Evolutionary conservation across 2,888 invertebrate genomes (phyloP), one percentile per base, ranked within the genome.

Genomic region (Brenthis hecate): DNA sequence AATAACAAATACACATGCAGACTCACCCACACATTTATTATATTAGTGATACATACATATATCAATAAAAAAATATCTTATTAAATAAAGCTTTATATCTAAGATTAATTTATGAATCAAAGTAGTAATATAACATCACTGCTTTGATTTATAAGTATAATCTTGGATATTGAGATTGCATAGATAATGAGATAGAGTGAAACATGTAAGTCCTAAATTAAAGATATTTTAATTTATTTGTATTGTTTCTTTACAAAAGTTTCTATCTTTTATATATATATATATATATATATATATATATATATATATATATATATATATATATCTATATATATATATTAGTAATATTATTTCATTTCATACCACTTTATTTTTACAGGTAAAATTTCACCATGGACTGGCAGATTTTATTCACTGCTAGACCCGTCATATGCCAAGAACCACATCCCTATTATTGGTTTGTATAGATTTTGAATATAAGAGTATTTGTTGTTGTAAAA

Each of bases 401-500:
- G 99, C 28, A 95, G 99, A 78, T 99, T 99, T 92, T 99, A 99
- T 88, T 99, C 99, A 0, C 94, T 99, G 16, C 90, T 99, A 77
- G 99, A 99, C 91, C 99, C 99, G 0, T 98, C 98, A 0, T 99
- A 99, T 82, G 99, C 99, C 56, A 99, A 99, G 91, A 99, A 98
- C 89, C 98, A 99, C 92, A 99, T 99, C 91, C 99, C 99, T 64
- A 99, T 99, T 77, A 99, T 99, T 84, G 99, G 94, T 93, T 81
- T 87, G 88, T 51, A 51, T 19, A 2, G 8, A 3, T 14, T 51
- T 6, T 16, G 8, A 51, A 1, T n/a, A 6, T 13, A 51, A 51
- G 11, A 51, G 0, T n/a, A 51, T n/a, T 8, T 11, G 36, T 43
- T 43, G 8, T 43, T 43, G 8, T 43, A 43, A 43, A 43, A 3